A percentile compares a stretch with the other conserved stretches of the same genome.
phyloP scores from a whole-genome alignment of 2,797 vertebrate genomes.

The Peromyscus eremicus region DNA sequence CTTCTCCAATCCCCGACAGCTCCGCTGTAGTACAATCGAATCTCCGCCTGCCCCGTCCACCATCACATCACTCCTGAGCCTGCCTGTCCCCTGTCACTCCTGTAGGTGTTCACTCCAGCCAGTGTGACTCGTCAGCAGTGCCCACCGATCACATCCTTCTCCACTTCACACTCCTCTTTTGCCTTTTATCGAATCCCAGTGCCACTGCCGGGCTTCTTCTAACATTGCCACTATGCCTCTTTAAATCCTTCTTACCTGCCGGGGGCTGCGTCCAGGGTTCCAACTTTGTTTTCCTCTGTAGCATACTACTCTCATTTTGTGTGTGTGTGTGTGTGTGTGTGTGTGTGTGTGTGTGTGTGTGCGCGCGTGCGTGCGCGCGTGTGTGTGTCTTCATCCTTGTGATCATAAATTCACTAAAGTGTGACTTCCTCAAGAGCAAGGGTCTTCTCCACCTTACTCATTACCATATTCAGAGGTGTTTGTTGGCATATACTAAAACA shows the following conservation, averaged over 20 bases:
- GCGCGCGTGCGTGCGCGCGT: too few species aligned
- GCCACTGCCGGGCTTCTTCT: not conserved
- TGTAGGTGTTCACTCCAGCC: not conserved
- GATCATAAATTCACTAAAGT: constrained; percentile 9
- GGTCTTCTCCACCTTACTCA: not conserved
- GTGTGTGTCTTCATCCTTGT: not conserved
- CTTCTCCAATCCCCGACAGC: not conserved
- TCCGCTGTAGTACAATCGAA: not conserved
- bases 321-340: too few species aligned
- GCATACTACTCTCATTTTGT: not conserved
- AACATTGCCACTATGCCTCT: fast-evolving
- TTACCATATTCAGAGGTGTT: not conserved
- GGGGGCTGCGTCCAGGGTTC: not conserved
- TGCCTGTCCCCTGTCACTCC: not conserved
- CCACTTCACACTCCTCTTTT: not conserved
- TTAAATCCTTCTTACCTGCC: not conserved
- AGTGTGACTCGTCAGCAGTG: not conserved
- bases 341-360: too few species aligned
- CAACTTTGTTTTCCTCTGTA: not conserved
- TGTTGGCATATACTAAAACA: not conserved
- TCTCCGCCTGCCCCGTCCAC: not conserved
- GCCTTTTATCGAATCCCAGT: not conserved
- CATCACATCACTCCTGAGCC: not conserved
- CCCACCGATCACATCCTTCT: not conserved
- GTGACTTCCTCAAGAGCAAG: constrained; percentile 13